A percentile compares a stretch with the other conserved stretches of the same genome.
These are phyloP conservation scores for Cheilosia soror DNA, from an alignment of 2,888 invertebrate species.

Conservation along the genomic window DNA sequence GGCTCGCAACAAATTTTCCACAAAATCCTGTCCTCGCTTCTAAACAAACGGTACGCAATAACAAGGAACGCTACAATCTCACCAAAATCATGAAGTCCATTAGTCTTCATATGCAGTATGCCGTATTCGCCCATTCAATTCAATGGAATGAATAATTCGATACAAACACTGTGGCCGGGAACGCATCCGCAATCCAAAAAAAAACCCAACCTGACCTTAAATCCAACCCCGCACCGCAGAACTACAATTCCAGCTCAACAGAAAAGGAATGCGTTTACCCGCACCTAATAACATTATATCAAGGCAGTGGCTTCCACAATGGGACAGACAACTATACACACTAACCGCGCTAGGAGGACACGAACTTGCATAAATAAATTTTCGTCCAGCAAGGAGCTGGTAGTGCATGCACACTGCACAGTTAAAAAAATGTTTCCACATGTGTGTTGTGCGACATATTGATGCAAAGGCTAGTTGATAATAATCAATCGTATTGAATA, in stretches of 20 bases:
- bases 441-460: background rate
- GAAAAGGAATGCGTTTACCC: conserved; percentile 26
- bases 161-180: conserved; percentile 1
- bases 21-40: background rate
- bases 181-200: background rate
- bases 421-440: background rate
- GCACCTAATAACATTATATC: conserved; percentile 31
- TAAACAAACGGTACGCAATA: background rate
- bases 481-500: background rate
- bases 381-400: background rate
- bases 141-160: conserved; percentile 23
- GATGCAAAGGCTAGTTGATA: background rate
- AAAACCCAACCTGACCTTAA: background rate
- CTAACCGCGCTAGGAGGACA: conserved; percentile 11
- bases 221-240: conserved; percentile 11
- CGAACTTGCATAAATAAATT: conserved; percentile 40
- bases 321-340: conserved; percentile 1
- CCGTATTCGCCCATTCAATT: conserved; percentile 7
- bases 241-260: background rate
- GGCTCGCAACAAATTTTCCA: background rate
- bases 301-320: background rate
- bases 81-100: conserved; percentile 31
- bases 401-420: conserved; percentile 1
- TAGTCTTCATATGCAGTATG: conserved; percentile 8
- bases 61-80: background rate